Base-by-base conservation (phyloP, 2,888 invertebrate species). In the Myopa tessellatipennis region DNA sequence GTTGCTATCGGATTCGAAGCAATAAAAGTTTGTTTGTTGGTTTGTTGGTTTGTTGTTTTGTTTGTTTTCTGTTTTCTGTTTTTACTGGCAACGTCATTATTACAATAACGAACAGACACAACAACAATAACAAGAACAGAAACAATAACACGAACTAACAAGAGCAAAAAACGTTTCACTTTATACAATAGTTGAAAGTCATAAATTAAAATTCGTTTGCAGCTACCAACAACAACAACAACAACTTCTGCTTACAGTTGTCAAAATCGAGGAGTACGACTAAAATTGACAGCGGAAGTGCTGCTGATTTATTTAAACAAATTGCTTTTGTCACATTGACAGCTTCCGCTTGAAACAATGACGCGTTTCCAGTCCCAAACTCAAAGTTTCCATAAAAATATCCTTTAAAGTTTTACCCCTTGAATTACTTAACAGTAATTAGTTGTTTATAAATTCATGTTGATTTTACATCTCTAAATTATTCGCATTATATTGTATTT, bases 201-300 rank as follows among this genome's bases (percentile, higher is more conserved):
- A 74, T 74, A 74, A 74, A 74, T 74, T 61, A 74, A 40, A 61
- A 65, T 63, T 40, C 38, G 73, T n/a, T 74, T 50, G 63, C 50
- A 50, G 45, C n/a, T 38, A 14, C 55, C 61, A 63, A 61, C 72
- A 40, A 6, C 71, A 40, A 73, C 40, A 58, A 6, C 34, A 52
- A 26, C 71, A n/a, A 26, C 4, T 10, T 4, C 26, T 34, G 61
- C 36, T 65, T 65, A 38, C 36, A 65, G 6, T 65, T 34, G 38
- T 16, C 7, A 34, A 1, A 5, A 26, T 3, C 18, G 5, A 61
- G 10, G 34, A 26, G n/a, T 2, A 58, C 12, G 5, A 61, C 12
- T 40, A 74, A 52, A 75, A 68, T 75, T 75, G 75, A 68, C 68
- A 68, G 34, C 75, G 75, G 75, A 75, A 68, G 68, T 75, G 68